These are phyloP conservation scores for Oriolus oriolus DNA, from an alignment of 2,113 vertebrate species.

Conservation along the genomic window DNA sequence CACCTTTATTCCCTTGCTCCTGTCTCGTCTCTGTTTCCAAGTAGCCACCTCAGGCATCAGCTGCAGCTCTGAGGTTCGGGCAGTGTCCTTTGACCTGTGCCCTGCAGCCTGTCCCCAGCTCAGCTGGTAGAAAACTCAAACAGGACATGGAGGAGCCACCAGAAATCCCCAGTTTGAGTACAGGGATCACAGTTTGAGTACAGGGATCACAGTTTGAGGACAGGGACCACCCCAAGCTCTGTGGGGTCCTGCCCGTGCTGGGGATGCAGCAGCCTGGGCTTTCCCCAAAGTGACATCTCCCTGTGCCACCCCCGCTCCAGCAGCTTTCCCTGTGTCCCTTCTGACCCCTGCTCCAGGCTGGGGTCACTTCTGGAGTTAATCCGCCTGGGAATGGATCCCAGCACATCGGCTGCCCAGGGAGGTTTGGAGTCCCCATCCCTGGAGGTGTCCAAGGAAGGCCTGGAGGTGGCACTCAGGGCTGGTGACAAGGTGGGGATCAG, in stretches of 20 bases:
- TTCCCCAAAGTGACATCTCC: background rate
- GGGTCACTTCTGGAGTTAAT: background rate
- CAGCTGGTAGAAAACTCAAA: background rate
- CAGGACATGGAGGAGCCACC: background rate
- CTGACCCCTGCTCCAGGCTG: background rate
- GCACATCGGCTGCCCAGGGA: background rate
- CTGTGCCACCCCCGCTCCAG: background rate
- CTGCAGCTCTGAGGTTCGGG: background rate
- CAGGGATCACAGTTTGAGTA: background rate
- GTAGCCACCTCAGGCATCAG: too few relatives aligned
- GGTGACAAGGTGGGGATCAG: fast-evolving
- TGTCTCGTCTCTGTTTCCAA: too few relatives aligned
- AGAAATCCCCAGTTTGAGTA: background rate
- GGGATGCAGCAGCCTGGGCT: background rate
- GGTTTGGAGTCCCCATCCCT: background rate
- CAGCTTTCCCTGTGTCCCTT: background rate
- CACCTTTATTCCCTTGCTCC: too few relatives aligned
- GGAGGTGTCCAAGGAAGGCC: background rate
- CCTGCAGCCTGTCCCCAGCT: background rate
- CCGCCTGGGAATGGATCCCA: background rate
- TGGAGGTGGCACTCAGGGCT: background rate
- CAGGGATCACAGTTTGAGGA: background rate
- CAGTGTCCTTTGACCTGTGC: background rate
- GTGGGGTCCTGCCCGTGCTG: background rate
- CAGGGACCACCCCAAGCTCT: background rate